Percentiles rank a stretch among this genome's conserved stretches.
phyloP scores from a whole-genome alignment of 2,888 invertebrate genomes.

The Cephonodes hylas region DNA sequence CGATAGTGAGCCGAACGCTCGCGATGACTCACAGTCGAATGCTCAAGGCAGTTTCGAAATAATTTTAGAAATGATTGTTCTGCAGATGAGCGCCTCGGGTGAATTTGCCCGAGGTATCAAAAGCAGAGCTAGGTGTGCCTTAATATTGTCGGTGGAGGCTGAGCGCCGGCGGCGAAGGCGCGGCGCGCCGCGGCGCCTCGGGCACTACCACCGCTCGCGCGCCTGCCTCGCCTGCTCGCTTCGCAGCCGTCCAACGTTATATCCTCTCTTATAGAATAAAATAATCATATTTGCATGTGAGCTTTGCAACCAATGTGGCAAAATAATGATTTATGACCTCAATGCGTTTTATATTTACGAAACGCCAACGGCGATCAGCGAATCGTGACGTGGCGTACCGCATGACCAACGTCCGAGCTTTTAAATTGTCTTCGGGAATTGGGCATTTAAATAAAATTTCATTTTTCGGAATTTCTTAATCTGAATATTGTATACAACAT shows the following conservation, averaged over 20 bases:
- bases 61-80: slow-evolving; percentile 75
- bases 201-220: slow-evolving; percentile 27
- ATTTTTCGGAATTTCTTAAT: background rate
- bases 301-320: slow-evolving; percentile 41
- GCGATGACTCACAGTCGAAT: slow-evolving; percentile 34
- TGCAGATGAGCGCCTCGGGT: slow-evolving; percentile 64
- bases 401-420: slow-evolving; percentile 20
- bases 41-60: slow-evolving; percentile 63
- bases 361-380: slow-evolving; percentile 39
- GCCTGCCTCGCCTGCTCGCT: background rate
- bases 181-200: slow-evolving; percentile 27
- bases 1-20: slow-evolving; percentile 32
- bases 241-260: slow-evolving; percentile 25
- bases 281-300: slow-evolving; percentile 42
- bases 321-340: slow-evolving; percentile 56
- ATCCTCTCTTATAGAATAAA: slow-evolving; percentile 30
- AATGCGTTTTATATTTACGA: slow-evolving; percentile 38
- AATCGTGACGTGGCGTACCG: slow-evolving; percentile 42
- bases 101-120: slow-evolving; percentile 49
- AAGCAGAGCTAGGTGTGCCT: slow-evolving; percentile 55
- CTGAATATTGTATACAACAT: background rate
- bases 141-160: slow-evolving; percentile 42
- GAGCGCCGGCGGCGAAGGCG: slow-evolving; percentile 19
- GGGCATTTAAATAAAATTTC: slow-evolving; percentile 8
- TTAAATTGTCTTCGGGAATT: slow-evolving; percentile 24